Conservation (phyloP, 2,888 invertebrate genomes). For the Gymnosoma rotundatum region DNA sequence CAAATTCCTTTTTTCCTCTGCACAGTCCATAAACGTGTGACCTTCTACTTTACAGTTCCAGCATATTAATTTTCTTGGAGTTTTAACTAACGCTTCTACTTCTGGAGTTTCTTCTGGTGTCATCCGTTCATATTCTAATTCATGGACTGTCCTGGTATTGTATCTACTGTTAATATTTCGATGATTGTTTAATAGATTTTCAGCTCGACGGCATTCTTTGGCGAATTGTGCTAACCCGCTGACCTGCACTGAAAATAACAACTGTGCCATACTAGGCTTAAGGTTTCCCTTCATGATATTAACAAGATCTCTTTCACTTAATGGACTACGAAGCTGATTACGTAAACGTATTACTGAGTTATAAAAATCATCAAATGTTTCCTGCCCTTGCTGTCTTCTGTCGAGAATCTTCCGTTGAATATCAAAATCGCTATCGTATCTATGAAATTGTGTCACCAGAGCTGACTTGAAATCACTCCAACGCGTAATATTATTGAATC, state of each 20-base stretch:
- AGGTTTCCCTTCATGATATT: conserved; percentile 21
- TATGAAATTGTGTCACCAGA: not conserved
- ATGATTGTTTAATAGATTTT: conserved; percentile 2
- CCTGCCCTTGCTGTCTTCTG: not conserved
- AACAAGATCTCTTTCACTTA: conserved; percentile 3
- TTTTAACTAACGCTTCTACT: not conserved
- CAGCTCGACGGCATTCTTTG: not conserved
- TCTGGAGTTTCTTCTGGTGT: not conserved
- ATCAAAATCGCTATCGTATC: conserved; percentile 31
- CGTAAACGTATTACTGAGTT: conserved; percentile 1
- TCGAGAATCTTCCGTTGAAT: conserved; percentile 19
- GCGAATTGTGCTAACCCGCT: not conserved
- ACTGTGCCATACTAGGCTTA: not conserved
- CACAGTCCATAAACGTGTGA: not conserved
- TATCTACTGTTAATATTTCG: not conserved
- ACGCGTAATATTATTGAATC: not conserved
- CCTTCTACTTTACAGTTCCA: conserved; percentile 19
- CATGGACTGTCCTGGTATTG: not conserved
- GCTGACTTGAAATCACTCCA: not conserved
- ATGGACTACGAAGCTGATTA: conserved; percentile 5
- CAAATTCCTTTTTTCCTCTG: not conserved
- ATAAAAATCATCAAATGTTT: conserved; percentile 28
- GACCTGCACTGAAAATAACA: conserved; percentile 12
- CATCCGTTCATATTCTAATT: not conserved
- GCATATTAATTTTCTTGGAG: not conserved